Evolutionary conservation across 2,888 invertebrate genomes (phyloP).

Genomic region (Petrolisthes manimaculis): DNA sequence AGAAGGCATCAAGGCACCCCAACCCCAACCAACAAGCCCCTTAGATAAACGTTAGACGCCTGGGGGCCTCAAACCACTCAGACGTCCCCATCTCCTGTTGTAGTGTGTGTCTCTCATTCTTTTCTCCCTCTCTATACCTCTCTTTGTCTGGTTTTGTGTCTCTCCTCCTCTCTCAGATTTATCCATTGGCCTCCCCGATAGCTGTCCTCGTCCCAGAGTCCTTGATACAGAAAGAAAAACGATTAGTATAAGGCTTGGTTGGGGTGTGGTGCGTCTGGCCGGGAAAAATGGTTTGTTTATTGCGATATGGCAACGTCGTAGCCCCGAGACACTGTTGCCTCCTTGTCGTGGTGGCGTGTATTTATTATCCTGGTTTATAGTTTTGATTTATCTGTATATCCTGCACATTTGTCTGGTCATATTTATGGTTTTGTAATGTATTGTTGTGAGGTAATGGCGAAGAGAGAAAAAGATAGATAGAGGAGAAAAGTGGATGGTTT

Average conservation of each 20-base stretch:
- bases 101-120: background rate
- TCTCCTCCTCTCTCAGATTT: background rate
- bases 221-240: background rate
- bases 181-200: background rate
- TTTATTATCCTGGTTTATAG: background rate
- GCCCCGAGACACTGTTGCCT: background rate
- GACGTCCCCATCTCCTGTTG: background rate
- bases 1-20: background rate
- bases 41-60: conserved; percentile 15
- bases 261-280: background rate
- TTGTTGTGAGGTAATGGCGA: background rate
- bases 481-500: background rate
- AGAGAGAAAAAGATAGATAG: background rate
- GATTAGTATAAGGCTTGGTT: background rate
- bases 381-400: background rate
- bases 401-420: background rate
- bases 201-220: background rate
- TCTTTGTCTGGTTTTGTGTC: background rate
- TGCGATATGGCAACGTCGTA: background rate
- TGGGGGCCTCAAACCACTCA: background rate
- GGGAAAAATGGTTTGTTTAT: background rate
- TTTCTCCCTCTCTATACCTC: background rate
- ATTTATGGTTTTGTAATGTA: background rate
- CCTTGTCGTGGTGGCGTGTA: background rate
- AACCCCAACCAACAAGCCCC: background rate